Evolutionary conservation across 2,888 invertebrate species (phyloP).

Genomic region (Cephus rjabovi): DNA sequence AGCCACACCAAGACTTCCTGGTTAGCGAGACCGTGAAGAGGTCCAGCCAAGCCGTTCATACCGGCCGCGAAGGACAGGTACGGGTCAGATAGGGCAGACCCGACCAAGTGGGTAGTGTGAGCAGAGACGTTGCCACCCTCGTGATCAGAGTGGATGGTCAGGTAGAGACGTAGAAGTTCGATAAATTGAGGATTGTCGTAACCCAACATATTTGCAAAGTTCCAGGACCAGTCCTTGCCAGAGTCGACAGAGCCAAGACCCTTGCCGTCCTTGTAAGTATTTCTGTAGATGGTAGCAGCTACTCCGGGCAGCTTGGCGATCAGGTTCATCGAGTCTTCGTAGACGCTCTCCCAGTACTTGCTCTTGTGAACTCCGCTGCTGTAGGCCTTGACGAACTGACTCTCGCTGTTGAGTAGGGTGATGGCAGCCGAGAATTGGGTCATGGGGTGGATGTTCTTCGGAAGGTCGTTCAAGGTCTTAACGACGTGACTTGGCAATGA

Average conservation of each 20-base stretch:
- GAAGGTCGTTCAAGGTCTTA: constrained; percentile 92
- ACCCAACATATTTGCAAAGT: constrained; percentile 92
- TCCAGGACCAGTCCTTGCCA: constrained; percentile 92
- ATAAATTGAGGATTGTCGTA: constrained; percentile 86
- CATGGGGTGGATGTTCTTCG: constrained; percentile 92
- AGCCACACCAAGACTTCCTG: constrained; percentile 94
- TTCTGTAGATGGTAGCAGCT: constrained; percentile 94
- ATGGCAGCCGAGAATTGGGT: constrained; percentile 93
- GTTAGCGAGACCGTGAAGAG: constrained; percentile 95
- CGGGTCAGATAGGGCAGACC: constrained; percentile 93
- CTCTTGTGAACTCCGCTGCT: constrained; percentile 87
- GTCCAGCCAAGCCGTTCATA: constrained; percentile 94
- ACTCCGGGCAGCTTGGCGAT: constrained; percentile 95
- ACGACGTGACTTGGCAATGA: constrained; percentile 93
- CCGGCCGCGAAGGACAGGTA: constrained; percentile 93
- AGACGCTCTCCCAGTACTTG: constrained; percentile 91
- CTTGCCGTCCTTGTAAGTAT: constrained; percentile 85
- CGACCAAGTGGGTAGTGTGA: constrained; percentile 93
- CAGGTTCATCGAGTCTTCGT: constrained; percentile 94
- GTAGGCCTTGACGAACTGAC: constrained; percentile 92
- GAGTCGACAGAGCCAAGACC: constrained; percentile 90
- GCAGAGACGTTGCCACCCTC: constrained; percentile 98
- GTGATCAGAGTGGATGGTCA: constrained; percentile 94
- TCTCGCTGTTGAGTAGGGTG: constrained; percentile 92
- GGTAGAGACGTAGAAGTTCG: constrained; percentile 92